phyloP scores from a whole-genome alignment of 2,797 vertebrate genomes.

The Acridotheres tristis region DNA sequence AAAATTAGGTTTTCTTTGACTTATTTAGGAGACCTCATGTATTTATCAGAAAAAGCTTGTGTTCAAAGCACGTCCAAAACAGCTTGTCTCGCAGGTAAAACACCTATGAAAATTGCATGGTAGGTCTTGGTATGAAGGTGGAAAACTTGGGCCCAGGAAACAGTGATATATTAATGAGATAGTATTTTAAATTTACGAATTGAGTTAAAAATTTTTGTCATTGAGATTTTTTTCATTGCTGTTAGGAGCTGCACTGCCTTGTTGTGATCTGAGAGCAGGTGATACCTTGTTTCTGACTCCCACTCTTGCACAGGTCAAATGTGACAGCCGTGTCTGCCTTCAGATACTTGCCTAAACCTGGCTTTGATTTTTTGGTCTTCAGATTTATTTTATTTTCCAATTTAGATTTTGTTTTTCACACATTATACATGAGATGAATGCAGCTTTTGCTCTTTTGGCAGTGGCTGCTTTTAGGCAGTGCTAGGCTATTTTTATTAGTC shows the following conservation, averaged over 20 bases:
- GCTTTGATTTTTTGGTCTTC: background rate
- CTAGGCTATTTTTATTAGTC: background rate
- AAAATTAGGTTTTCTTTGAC: background rate
- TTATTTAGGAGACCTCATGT: background rate
- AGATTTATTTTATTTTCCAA: background rate
- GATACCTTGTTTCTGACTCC: background rate
- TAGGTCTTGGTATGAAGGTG: background rate
- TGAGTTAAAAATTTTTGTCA: background rate
- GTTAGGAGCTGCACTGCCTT: background rate
- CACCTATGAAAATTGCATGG: background rate
- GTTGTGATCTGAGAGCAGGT: background rate
- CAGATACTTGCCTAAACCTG: background rate
- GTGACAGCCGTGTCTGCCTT: background rate
- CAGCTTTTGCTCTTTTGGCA: background rate
- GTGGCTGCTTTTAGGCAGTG: background rate
- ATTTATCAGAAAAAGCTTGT: background rate
- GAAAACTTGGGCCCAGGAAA: background rate
- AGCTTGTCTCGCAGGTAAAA: background rate
- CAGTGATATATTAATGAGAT: background rate
- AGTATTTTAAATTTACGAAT: background rate
- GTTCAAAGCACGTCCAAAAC: background rate
- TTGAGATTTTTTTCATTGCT: background rate
- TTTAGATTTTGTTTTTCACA: background rate
- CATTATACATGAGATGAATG: accelerated
- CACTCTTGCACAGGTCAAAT: background rate